Evolutionary conservation across 2,113 vertebrate species (phyloP).

Genomic region (Odocoileus hemionus): DNA sequence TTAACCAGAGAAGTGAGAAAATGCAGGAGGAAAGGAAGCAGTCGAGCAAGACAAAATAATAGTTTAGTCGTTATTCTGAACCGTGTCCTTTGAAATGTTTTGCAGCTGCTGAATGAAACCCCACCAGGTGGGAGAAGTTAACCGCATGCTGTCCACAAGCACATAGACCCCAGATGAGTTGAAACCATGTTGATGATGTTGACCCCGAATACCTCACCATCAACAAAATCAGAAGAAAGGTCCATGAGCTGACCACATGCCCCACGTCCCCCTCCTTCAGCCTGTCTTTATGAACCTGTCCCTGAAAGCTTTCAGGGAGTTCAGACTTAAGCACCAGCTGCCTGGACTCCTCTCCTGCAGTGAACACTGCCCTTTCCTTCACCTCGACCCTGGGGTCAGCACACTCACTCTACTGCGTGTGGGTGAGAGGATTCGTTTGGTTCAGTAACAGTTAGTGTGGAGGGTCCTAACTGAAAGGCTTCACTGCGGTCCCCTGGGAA

Average conservation of each 20-base stretch:
- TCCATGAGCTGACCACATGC: background rate
- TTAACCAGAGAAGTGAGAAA: background rate
- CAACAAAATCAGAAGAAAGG: background rate
- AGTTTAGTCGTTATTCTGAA: background rate
- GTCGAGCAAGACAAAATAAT: background rate
- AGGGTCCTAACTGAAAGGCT: background rate
- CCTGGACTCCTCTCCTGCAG: background rate
- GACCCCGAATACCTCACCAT: background rate
- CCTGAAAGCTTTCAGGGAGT: background rate
- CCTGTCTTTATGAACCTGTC: background rate
- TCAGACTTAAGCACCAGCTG: background rate
- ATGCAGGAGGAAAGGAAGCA: background rate
- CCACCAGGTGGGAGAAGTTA: background rate
- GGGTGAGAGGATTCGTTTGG: background rate
- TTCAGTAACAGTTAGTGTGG: background rate
- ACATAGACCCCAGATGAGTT: background rate
- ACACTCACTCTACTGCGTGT: background rate
- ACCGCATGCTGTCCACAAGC: background rate
- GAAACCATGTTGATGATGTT: background rate
- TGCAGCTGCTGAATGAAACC: background rate
- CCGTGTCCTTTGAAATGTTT: background rate
- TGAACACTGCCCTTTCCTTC: background rate
- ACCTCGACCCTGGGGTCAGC: background rate
- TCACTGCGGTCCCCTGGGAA: background rate
- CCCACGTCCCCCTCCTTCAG: background rate